phyloP scores from a whole-genome alignment of 2,888 invertebrate species.

The Polylopha cassiicola region DNA sequence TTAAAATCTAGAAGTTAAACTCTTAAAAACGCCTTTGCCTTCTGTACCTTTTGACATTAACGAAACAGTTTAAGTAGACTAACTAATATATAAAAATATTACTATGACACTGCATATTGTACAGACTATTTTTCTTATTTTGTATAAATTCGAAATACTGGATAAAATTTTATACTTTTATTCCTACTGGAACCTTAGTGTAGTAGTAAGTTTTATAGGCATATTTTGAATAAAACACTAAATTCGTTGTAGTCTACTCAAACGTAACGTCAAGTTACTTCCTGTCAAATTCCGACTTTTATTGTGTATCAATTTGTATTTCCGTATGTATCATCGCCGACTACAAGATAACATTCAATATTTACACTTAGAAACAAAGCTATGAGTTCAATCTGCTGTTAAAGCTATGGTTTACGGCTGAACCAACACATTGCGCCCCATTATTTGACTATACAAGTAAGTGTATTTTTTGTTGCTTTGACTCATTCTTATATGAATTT shows the following conservation, averaged over 20 bases:
- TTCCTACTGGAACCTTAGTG: too few relatives aligned
- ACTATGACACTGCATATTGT: too few relatives aligned
- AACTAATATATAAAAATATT: too few relatives aligned
- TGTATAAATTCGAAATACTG: too few relatives aligned
- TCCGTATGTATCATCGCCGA: slow-evolving; percentile 11
- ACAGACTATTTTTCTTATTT: too few relatives aligned
- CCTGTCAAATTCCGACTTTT: slow-evolving; percentile 14
- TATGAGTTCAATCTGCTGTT: slow-evolving; percentile 10
- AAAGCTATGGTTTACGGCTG: slow-evolving; percentile 15
- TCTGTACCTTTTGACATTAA: background rate
- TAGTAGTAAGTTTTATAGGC: too few relatives aligned
- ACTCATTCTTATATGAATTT: slow-evolving; percentile 14
- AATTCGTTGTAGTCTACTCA: background rate
- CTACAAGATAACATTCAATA: slow-evolving; percentile 21
- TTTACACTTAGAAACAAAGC: slow-evolving; percentile 22
- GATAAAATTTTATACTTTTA: too few relatives aligned
- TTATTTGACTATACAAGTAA: slow-evolving; percentile 9
- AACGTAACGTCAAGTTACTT: slow-evolving; percentile 12
- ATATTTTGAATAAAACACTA: background rate
- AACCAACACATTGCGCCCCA: slow-evolving; percentile 16
- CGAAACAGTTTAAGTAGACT: slow-evolving; percentile 1
- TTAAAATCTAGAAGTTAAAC: too few relatives aligned
- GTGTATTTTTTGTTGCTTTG: slow-evolving; percentile 6
- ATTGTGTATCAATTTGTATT: slow-evolving; percentile 5
- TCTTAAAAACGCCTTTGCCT: too few relatives aligned